Evolutionary conservation across 2,797 vertebrate genomes (phyloP).

Genomic region (Smutsia gigantea): DNA sequence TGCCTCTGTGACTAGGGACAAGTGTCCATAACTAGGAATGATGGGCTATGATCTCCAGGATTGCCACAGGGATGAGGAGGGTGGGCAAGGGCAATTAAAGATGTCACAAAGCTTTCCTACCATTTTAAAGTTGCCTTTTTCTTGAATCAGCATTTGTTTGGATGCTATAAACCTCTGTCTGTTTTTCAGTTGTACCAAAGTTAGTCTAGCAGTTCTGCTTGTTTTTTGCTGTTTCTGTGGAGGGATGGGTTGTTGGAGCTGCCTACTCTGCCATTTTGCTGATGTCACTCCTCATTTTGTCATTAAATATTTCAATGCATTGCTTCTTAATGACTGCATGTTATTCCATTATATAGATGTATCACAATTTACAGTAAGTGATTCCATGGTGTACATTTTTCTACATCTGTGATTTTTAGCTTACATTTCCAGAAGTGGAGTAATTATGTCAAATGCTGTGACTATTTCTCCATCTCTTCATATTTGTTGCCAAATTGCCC

Average conservation of each 20-base stretch:
- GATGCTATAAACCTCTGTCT: background rate
- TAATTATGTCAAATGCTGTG: background rate
- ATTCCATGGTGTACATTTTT: background rate
- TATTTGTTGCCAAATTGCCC: constrained; percentile 22
- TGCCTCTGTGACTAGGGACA: background rate
- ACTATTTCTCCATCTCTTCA: background rate
- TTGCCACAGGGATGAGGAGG: background rate
- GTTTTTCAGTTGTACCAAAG: background rate
- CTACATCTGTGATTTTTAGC: background rate
- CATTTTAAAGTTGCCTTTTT: background rate
- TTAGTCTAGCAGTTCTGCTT: background rate
- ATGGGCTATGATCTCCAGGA: background rate
- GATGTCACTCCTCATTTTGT: background rate
- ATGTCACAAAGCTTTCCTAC: background rate
- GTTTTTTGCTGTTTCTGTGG: background rate
- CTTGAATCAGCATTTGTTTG: background rate
- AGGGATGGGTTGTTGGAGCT: background rate
- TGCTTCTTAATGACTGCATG: background rate
- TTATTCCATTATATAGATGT: background rate
- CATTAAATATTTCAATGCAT: background rate
- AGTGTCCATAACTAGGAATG: too few relatives aligned
- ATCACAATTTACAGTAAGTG: background rate
- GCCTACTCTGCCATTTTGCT: background rate
- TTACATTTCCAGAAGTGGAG: constrained; percentile 49
- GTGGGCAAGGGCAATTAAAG: background rate